Conservation (phyloP, 2,113 vertebrate genomes). For the Eudorcas thomsonii region DNA sequence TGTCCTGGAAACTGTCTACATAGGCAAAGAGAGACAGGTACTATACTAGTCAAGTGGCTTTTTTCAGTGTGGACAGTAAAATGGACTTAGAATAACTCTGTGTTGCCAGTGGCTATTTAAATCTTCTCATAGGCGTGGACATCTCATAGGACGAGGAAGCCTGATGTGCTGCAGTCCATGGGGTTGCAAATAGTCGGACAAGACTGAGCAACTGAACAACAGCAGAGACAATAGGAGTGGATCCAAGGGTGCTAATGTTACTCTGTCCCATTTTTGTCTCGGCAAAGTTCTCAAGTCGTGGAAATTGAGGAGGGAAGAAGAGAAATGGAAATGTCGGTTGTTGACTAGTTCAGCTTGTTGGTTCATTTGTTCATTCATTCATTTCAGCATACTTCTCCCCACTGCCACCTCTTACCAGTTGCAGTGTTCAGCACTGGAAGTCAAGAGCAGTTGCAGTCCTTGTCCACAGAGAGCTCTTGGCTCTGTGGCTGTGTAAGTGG, state of each 20-base stretch:
- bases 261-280: neutral
- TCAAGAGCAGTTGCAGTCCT: neutral
- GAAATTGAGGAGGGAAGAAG: neutral
- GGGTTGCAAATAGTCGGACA: neutral
- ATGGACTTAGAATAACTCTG: neutral
- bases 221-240: neutral
- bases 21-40: neutral
- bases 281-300: neutral
- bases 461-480: neutral
- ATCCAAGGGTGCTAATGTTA: neutral
- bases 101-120: neutral
- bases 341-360: neutral
- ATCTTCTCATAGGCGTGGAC: neutral
- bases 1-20: neutral
- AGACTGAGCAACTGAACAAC: neutral
- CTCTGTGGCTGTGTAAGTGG: neutral
- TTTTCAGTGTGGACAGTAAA: neutral
- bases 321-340: neutral
- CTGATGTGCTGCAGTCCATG: neutral
- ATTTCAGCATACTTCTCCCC: neutral
- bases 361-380: neutral
- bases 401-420: neutral
- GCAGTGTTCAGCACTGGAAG: neutral
- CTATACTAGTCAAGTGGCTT: neutral
- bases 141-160: neutral